Percentiles rank a stretch among this genome's conserved stretches.
These are phyloP conservation scores for Cabera pusaria DNA, from an alignment of 2,888 invertebrate genomes.

Conservation along the genomic window DNA sequence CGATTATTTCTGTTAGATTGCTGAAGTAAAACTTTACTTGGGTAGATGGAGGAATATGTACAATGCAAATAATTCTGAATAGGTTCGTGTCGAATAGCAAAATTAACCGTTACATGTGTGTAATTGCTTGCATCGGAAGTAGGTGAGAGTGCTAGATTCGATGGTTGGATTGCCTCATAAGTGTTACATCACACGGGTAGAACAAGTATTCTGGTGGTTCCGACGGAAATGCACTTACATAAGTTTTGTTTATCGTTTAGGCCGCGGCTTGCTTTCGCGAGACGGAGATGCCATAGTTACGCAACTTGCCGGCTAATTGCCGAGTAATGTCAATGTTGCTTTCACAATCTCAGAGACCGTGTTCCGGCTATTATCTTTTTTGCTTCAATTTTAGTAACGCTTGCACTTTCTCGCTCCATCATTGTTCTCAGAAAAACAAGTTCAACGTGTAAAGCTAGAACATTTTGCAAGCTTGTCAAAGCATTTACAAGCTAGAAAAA, in stretches of 20 bases:
- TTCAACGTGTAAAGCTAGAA: constrained; percentile 10
- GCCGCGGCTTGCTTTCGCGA: constrained; percentile 66
- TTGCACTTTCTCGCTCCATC: constrained; percentile 53
- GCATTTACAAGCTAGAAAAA: not conserved
- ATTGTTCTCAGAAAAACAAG: constrained; percentile 18
- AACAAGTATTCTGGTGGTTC: constrained; percentile 39
- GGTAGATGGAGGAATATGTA: too few relatives aligned
- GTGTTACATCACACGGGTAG: constrained; percentile 38
- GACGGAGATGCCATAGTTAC: constrained; percentile 48
- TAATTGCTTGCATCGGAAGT: constrained; percentile 38
- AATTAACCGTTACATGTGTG: constrained; percentile 1
- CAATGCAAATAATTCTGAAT: too few relatives aligned
- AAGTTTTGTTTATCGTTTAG: constrained; percentile 63
- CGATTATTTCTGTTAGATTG: too few relatives aligned
- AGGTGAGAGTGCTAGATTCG: constrained; percentile 38
- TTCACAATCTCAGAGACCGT: constrained; percentile 62
- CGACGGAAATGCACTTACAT: constrained; percentile 65
- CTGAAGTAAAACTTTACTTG: too few relatives aligned
- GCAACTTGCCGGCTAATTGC: constrained; percentile 65
- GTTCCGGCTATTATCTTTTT: constrained; percentile 64
- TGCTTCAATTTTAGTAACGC: constrained; percentile 49
- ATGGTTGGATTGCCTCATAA: constrained; percentile 34
- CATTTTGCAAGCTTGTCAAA: constrained; percentile 10
- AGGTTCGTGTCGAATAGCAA: too few relatives aligned
- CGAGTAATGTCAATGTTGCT: constrained; percentile 77